phyloP scores from a whole-genome alignment of 2,888 invertebrate species.

The Pocota personata region DNA sequence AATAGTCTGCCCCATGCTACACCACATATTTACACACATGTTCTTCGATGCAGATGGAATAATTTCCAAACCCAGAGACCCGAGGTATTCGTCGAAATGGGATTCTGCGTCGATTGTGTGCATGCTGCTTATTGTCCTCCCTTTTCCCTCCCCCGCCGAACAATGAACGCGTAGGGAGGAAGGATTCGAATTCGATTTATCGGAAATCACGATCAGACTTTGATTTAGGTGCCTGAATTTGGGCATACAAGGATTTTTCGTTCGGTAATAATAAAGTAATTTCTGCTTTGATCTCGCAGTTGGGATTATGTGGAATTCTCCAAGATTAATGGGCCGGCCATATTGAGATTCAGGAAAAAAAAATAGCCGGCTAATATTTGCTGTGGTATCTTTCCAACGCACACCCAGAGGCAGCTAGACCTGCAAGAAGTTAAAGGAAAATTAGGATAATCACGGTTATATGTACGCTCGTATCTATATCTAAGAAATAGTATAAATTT shows the following conservation, averaged over 20 bases:
- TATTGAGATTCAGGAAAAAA: slow-evolving; percentile 2
- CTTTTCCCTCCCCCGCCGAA: neutral
- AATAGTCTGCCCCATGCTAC: slow-evolving; percentile 9
- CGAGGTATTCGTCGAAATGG: slow-evolving; percentile 50
- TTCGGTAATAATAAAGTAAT: slow-evolving; percentile 73
- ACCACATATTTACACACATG: slow-evolving; percentile 44
- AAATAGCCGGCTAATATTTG: neutral
- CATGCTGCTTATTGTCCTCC: slow-evolving; percentile 25
- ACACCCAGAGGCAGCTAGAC: no score
- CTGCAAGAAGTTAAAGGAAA: no score
- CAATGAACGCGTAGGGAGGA: neutral
- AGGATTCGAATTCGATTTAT: slow-evolving; percentile 71
- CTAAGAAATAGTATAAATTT: no score
- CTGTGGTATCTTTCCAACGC: neutral
- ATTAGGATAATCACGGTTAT: no score
- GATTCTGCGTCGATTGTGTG: slow-evolving; percentile 56
- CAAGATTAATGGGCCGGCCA: slow-evolving; percentile 70
- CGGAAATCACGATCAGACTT: slow-evolving; percentile 72
- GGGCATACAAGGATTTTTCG: slow-evolving; percentile 67
- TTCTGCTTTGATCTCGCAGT: slow-evolving; percentile 72
- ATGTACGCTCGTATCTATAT: no score
- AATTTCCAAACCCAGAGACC: slow-evolving; percentile 38
- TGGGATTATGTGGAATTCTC: slow-evolving; percentile 70
- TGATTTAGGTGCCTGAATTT: slow-evolving; percentile 73
- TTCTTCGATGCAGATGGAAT: slow-evolving; percentile 52